Conservation (phyloP, 2,888 invertebrate genomes). For the Cybosia mesomella region DNA sequence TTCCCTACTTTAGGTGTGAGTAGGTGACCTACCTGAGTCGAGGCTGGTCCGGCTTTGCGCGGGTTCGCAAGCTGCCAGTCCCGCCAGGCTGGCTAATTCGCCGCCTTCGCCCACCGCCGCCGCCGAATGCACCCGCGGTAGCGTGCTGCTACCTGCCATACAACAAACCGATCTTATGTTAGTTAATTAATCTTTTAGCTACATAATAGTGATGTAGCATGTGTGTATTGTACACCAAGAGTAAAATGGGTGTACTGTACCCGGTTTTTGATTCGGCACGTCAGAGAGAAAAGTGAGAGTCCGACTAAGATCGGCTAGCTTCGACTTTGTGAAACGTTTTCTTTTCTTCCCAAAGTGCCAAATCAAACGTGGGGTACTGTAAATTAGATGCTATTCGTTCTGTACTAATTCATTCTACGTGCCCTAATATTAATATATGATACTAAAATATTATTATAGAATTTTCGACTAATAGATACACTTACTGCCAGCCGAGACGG, state of each 20-base stretch:
- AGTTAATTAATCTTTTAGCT: neutral
- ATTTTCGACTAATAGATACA: neutral
- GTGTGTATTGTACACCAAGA: too few species aligned
- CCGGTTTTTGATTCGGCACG: too few species aligned
- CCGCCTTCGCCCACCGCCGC: slow-evolving; percentile 94
- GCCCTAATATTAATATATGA: too few species aligned
- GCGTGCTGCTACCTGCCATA: slow-evolving; percentile 66
- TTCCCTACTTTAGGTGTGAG: neutral
- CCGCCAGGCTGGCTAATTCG: slow-evolving; percentile 88
- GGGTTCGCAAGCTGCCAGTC: slow-evolving; percentile 71
- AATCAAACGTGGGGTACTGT: too few species aligned
- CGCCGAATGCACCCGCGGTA: slow-evolving; percentile 90
- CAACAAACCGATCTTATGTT: neutral
- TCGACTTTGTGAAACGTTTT: too few species aligned
- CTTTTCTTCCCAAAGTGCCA: too few species aligned
- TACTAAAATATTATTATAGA: too few species aligned
- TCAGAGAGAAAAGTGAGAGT: too few species aligned
- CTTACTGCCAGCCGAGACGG: slow-evolving; percentile 62
- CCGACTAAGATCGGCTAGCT: too few species aligned
- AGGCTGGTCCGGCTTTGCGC: slow-evolving; percentile 77
- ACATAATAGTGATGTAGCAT: neutral
- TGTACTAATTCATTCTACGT: too few species aligned
- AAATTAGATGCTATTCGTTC: too few species aligned
- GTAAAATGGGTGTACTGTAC: too few species aligned
- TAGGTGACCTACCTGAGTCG: slow-evolving; percentile 72